Conservation (phyloP, 2,797 vertebrate genomes). For the Acanthornis magna region DNA sequence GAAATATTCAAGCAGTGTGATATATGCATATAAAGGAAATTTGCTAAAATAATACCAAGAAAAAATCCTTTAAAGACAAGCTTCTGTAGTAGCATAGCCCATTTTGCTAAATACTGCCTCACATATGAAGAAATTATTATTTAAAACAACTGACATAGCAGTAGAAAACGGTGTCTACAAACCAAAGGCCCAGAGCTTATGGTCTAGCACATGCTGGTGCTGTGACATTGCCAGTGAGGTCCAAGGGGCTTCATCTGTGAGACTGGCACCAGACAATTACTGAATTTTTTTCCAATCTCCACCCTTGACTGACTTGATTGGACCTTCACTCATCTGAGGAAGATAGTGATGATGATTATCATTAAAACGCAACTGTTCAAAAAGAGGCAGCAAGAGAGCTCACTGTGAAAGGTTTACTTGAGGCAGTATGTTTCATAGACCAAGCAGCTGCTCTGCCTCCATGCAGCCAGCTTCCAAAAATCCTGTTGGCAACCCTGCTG, state of each 20-base stretch:
- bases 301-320: neutral
- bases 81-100: neutral
- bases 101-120: neutral
- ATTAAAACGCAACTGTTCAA: neutral
- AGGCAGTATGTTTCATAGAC: neutral
- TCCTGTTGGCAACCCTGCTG: neutral
- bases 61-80: neutral
- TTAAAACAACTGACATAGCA: neutral
- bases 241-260: neutral
- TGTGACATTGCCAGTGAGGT: neutral
- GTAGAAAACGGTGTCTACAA: neutral
- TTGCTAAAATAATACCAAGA: neutral
- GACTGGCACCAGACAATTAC: neutral
- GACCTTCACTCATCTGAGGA: neutral
- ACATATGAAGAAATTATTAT: neutral
- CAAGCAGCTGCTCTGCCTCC: neutral
- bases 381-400: neutral
- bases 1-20: neutral
- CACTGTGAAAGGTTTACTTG: neutral
- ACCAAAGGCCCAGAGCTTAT: neutral
- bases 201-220: neutral
- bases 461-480: neutral
- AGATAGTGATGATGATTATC: neutral
- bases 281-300: neutral
- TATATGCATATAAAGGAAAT: neutral